Conservation (phyloP, 1,140 invertebrate species). For the Zaprionus ghesquierei region DNA sequence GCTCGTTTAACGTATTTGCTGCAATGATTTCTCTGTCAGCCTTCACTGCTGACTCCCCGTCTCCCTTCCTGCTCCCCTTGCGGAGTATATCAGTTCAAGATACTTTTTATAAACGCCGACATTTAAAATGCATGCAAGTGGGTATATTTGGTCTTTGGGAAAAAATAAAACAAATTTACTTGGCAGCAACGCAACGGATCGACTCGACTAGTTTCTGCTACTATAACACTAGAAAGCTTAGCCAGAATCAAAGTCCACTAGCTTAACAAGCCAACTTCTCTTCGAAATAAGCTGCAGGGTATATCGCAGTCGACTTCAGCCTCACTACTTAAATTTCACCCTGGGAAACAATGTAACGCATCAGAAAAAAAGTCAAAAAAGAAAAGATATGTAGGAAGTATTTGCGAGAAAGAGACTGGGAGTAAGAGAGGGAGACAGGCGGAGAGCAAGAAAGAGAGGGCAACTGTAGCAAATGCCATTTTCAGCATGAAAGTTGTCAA, state of each 20-base stretch:
- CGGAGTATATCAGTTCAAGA: conserved; percentile 24
- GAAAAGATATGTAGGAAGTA: neutral
- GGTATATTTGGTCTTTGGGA: neutral
- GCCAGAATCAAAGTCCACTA: too few relatives aligned
- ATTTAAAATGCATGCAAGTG: neutral
- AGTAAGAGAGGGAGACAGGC: neutral
- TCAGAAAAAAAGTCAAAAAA: conserved; percentile 1
- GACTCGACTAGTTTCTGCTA: too few relatives aligned
- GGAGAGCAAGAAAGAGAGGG: neutral
- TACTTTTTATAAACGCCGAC: conserved; percentile 26
- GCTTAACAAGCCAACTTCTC: too few relatives aligned
- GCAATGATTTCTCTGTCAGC: conserved; percentile 33
- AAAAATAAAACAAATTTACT: too few relatives aligned
- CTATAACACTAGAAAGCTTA: too few relatives aligned
- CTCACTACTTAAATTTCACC: conserved; percentile 52
- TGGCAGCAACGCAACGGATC: too few relatives aligned
- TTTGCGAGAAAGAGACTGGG: neutral
- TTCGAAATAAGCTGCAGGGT: neutral
- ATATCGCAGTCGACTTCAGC: neutral
- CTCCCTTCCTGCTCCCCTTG: neutral
- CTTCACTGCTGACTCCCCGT: neutral
- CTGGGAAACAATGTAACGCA: conserved; percentile 64
- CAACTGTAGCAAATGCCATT: neutral
- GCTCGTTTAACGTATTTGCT: conserved; percentile 39
- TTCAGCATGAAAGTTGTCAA: conserved; percentile 56